Evolutionary conservation across 2,888 invertebrate species (phyloP).

Genomic region (Rambutsinella grinnellia): DNA sequence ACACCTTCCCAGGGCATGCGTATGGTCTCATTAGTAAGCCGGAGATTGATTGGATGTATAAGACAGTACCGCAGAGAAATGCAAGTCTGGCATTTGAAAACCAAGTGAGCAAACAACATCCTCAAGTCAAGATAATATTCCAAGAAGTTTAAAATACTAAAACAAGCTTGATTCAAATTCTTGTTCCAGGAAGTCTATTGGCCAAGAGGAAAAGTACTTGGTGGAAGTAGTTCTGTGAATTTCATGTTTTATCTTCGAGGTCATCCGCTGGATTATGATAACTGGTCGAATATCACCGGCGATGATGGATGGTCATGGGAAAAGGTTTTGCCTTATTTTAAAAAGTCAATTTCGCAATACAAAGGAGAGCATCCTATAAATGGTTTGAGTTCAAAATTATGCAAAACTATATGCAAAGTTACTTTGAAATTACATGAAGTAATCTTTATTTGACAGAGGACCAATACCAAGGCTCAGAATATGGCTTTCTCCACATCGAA

Average conservation of each 20-base stretch:
- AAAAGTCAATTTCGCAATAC: slow-evolving; percentile 49
- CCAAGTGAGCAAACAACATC: slow-evolving; percentile 25
- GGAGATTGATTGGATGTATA: slow-evolving; percentile 55
- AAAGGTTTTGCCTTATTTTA: slow-evolving; percentile 52
- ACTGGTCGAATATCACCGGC: slow-evolving; percentile 53
- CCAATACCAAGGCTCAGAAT: slow-evolving; percentile 49
- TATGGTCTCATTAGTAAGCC: slow-evolving; percentile 48
- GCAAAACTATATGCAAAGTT: too few species aligned
- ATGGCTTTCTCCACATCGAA: slow-evolving; percentile 53
- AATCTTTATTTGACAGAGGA: slow-evolving; percentile 18
- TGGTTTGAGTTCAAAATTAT: slow-evolving; percentile 12
- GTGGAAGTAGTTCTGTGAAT: slow-evolving; percentile 44
- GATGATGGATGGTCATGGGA: slow-evolving; percentile 47
- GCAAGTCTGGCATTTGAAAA: slow-evolving; percentile 55
- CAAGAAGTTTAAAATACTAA: not conserved
- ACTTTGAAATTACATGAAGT: not conserved
- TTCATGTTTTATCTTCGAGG: slow-evolving; percentile 55
- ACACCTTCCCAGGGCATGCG: slow-evolving; percentile 31
- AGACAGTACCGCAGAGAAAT: slow-evolving; percentile 56
- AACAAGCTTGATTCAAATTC: not conserved
- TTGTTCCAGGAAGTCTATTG: slow-evolving; percentile 23
- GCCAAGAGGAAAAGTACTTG: slow-evolving; percentile 51
- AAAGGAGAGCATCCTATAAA: slow-evolving; percentile 42
- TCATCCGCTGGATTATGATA: slow-evolving; percentile 53
- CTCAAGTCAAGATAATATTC: not conserved